Evolutionary conservation across 2,113 vertebrate genomes (phyloP).

Genomic region (Leucopsar rothschildi): DNA sequence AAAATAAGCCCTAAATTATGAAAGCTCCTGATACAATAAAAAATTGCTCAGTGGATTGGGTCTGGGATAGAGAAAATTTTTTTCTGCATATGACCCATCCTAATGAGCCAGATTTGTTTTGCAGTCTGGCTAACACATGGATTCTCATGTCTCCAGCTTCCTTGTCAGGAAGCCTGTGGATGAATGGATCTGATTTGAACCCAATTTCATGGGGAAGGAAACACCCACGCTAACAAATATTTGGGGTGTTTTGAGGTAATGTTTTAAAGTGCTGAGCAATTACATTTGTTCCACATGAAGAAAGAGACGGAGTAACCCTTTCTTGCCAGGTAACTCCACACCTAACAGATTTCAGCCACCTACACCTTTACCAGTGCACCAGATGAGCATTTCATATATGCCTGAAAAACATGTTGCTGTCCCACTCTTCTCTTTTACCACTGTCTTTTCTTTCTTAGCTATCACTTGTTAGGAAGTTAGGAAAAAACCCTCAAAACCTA

Average conservation of each 20-base stretch:
- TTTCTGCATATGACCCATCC: neutral
- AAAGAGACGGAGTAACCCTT: neutral
- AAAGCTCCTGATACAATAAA: neutral
- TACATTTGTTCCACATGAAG: neutral
- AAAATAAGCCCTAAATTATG: neutral
- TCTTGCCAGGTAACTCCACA: neutral
- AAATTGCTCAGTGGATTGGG: neutral
- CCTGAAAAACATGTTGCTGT: neutral
- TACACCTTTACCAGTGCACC: neutral
- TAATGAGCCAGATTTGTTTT: neutral
- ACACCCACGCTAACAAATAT: neutral
- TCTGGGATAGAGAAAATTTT: neutral
- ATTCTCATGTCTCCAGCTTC: neutral
- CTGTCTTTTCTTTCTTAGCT: neutral
- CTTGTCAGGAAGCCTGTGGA: neutral
- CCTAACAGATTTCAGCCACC: conserved; percentile 5
- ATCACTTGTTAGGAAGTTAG: neutral
- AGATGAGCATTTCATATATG: neutral
- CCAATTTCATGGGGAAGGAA: neutral
- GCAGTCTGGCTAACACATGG: neutral
- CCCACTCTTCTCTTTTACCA: neutral
- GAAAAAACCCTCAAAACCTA: neutral
- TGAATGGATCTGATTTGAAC: neutral
- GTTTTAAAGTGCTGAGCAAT: conserved; percentile 20
- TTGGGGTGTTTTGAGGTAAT: neutral